Conservation (phyloP, 2,888 invertebrate species). For the Catocala fraxini region DNA sequence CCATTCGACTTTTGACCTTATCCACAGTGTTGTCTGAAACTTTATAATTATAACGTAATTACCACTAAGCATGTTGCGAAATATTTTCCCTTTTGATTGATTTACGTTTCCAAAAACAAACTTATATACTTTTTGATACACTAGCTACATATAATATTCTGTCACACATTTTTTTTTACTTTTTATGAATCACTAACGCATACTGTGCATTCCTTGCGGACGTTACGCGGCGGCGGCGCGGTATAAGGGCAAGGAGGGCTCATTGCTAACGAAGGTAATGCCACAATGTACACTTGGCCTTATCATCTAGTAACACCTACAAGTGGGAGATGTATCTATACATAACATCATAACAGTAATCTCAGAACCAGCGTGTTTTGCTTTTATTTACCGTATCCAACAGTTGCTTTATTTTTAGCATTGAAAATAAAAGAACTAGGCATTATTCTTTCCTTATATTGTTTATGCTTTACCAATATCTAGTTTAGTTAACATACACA, state of each 20-base stretch:
- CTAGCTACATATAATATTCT: constrained; percentile 10
- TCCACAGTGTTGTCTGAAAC: too few relatives aligned
- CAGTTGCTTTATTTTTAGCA: background rate
- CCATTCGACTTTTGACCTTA: too few relatives aligned
- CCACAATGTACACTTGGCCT: constrained; percentile 34
- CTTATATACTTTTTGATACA: background rate
- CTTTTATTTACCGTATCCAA: background rate
- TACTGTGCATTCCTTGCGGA: constrained; percentile 75
- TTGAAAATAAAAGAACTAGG: background rate
- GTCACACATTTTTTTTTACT: constrained; percentile 38
- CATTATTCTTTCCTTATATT: too few relatives aligned
- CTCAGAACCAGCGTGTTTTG: background rate
- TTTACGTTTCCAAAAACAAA: too few relatives aligned
- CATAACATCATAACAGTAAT: too few relatives aligned
- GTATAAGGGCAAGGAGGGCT: constrained; percentile 81
- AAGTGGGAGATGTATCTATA: background rate
- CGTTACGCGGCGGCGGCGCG: constrained; percentile 63
- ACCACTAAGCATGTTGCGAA: too few relatives aligned
- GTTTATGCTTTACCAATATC: too few relatives aligned
- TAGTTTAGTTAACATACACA: too few relatives aligned
- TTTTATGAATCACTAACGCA: constrained; percentile 68
- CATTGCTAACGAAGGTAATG: constrained; percentile 85
- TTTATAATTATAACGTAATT: too few relatives aligned
- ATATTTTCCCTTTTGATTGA: too few relatives aligned
- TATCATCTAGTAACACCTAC: constrained; percentile 20